These are phyloP conservation scores for Eptatretus burgeri DNA, from an alignment of 2,113 vertebrate genomes.

Conservation along the genomic window DNA sequence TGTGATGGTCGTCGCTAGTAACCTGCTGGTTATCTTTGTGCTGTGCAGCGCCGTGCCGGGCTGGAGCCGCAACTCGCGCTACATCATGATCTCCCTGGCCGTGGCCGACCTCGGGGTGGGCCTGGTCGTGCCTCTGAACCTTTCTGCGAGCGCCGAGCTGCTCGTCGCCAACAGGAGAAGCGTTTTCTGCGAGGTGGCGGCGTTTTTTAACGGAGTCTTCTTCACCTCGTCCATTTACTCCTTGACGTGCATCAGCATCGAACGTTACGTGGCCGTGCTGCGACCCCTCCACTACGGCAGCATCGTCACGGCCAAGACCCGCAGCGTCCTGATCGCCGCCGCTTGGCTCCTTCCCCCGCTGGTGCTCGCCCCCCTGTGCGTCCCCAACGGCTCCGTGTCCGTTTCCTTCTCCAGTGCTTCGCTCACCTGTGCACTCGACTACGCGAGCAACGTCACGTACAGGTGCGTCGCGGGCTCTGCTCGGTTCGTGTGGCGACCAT, in stretches of 20 bases:
- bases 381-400: background rate
- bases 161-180: background rate
- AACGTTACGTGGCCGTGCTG: background rate
- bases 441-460: background rate
- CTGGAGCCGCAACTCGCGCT: slow-evolving; percentile 4
- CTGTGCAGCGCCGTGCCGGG: background rate
- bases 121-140: background rate
- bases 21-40: background rate
- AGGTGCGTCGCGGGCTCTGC: no score
- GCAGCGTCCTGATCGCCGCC: background rate
- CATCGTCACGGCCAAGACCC: background rate
- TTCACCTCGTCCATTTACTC: background rate
- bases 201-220: background rate
- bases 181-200: background rate
- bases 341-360: background rate
- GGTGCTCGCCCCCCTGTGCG: background rate
- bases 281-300: background rate
- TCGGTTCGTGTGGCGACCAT: no score
- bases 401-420: background rate
- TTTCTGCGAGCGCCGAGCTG: background rate
- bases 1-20: background rate
- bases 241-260: background rate
- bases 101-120: background rate
- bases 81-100: slow-evolving; percentile 1
- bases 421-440: background rate